A percentile compares a stretch with the other conserved stretches of the same genome.
Conservation (phyloP, 1,140 invertebrate species). For the Eumeta japonica region DNA sequence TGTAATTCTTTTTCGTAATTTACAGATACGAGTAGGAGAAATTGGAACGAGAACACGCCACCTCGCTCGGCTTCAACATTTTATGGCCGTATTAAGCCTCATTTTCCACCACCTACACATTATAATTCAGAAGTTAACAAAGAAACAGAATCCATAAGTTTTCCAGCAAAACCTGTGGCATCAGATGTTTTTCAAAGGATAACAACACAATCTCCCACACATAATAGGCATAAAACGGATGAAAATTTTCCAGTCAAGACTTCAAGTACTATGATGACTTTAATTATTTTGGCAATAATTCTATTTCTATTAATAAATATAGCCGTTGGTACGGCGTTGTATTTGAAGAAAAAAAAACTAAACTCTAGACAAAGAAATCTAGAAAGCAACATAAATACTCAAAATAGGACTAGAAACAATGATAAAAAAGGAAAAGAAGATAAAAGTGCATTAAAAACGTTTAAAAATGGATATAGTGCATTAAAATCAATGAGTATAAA, state of each 20-base stretch:
- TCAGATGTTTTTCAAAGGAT: slow-evolving; percentile 34
- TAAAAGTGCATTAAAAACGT: slow-evolving; percentile 36
- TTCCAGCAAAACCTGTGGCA: slow-evolving; percentile 29
- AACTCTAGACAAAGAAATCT: slow-evolving; percentile 54
- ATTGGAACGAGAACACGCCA: slow-evolving; percentile 23
- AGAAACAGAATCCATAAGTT: slow-evolving; percentile 44
- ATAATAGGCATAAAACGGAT: slow-evolving; percentile 20
- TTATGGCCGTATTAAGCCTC: slow-evolving; percentile 34
- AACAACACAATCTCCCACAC: slow-evolving; percentile 19
- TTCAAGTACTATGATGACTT: slow-evolving; percentile 61
- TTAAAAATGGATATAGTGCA: slow-evolving; percentile 57
- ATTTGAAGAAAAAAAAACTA: slow-evolving; percentile 69
- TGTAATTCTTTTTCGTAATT: slow-evolving; percentile 6
- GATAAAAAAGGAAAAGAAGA: slow-evolving; percentile 40
- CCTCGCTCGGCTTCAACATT: slow-evolving; percentile 22
- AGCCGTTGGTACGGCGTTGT: slow-evolving; percentile 72
- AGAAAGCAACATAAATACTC: too few species aligned
- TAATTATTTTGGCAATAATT: slow-evolving; percentile 76
- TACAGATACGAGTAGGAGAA: slow-evolving; percentile 30
- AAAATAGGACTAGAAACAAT: slow-evolving; percentile 15
- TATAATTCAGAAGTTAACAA: slow-evolving; percentile 31
- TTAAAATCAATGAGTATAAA: slow-evolving; percentile 59
- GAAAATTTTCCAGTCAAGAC: slow-evolving; percentile 36
- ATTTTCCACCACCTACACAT: slow-evolving; percentile 28
- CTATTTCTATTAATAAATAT: slow-evolving; percentile 82